These are phyloP conservation scores for Mormoops blainvillei DNA, from an alignment of 2,113 vertebrate genomes.

Conservation along the genomic window DNA sequence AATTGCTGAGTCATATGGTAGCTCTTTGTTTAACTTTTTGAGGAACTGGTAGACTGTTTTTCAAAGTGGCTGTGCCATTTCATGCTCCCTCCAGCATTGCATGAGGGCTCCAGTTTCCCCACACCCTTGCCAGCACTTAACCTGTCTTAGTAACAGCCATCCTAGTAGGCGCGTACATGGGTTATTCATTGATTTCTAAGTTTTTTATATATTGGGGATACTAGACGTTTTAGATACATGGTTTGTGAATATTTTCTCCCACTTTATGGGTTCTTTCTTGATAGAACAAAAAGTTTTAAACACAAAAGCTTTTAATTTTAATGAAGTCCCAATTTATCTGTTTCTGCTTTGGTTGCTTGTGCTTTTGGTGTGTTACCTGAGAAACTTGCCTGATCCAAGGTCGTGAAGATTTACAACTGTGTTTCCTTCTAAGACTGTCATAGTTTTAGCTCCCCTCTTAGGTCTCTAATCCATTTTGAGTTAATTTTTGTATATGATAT, in stretches of 20 bases:
- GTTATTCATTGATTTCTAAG: neutral
- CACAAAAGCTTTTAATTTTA: neutral
- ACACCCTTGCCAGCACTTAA: neutral
- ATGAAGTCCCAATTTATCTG: neutral
- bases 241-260: neutral
- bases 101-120: neutral
- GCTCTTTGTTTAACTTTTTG: neutral
- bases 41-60: neutral
- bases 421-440: too few relatives aligned
- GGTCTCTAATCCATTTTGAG: too few relatives aligned
- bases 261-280: neutral
- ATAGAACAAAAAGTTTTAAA: neutral
- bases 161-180: neutral
- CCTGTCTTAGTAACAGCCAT: neutral
- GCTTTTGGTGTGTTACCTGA: neutral
- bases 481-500: too few relatives aligned
- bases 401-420: too few relatives aligned
- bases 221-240: neutral
- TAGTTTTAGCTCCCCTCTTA: too few relatives aligned
- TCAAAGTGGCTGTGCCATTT: neutral
- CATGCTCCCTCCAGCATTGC: neutral
- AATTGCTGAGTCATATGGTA: neutral
- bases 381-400: neutral
- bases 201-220: neutral
- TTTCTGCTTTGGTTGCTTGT: neutral